phyloP scores from a whole-genome alignment of 2,797 vertebrate species.

The Gambusia yucatana region DNA sequence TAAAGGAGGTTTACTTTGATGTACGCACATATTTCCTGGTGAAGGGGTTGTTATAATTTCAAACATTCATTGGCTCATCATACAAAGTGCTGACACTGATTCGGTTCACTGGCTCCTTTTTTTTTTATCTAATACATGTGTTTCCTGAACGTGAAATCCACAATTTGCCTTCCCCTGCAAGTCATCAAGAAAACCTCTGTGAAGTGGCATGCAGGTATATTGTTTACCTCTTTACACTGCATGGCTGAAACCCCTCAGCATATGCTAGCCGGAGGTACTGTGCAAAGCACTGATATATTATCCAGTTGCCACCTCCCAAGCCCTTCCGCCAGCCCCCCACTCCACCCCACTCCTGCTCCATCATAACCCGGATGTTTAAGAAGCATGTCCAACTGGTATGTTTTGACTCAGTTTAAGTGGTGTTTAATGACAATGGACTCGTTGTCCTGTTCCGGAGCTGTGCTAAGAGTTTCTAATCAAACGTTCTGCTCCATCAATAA shows the following conservation, averaged over 20 bases:
- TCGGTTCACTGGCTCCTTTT: slow-evolving; percentile 59
- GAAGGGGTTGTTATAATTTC: slow-evolving; percentile 75
- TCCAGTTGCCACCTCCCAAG: slow-evolving; percentile 40
- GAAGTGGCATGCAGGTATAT: slow-evolving; percentile 60
- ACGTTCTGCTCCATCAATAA: slow-evolving; percentile 83
- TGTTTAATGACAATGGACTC: slow-evolving; percentile 81
- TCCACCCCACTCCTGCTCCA: slow-evolving; percentile 31
- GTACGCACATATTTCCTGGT: slow-evolving; percentile 81
- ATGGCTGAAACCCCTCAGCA: slow-evolving; percentile 40
- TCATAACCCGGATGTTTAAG: slow-evolving; percentile 77
- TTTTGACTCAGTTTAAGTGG: slow-evolving; percentile 82
- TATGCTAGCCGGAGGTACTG: slow-evolving; percentile 43
- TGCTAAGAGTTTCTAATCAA: slow-evolving; percentile 83
- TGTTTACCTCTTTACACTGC: slow-evolving; percentile 52
- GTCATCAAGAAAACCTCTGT: slow-evolving; percentile 58
- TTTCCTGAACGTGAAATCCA: slow-evolving; percentile 67
- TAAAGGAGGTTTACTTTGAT: slow-evolving; percentile 74
- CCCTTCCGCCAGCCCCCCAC: background rate
- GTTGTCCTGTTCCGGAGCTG: slow-evolving; percentile 75
- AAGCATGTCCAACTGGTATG: slow-evolving; percentile 76
- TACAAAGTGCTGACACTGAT: slow-evolving; percentile 68
- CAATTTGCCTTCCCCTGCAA: slow-evolving; percentile 56
- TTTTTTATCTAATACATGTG: slow-evolving; percentile 72
- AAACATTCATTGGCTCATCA: slow-evolving; percentile 77
- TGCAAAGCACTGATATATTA: slow-evolving; percentile 68